phyloP scores from a whole-genome alignment of 2,113 vertebrate species.

The Tachuris rubrigastra region DNA sequence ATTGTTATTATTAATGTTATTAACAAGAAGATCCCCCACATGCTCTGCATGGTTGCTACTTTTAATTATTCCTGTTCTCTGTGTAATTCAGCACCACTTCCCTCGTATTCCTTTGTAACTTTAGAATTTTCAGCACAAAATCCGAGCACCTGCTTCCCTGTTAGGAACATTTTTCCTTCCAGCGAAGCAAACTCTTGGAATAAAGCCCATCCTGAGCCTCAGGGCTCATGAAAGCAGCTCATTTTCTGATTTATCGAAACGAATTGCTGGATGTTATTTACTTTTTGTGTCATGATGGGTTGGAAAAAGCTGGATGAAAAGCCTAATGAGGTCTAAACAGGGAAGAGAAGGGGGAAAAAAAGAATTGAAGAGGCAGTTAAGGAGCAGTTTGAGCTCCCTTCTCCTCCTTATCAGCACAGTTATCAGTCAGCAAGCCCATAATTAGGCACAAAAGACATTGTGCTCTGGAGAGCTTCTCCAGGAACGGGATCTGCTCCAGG shows the following conservation, averaged over 20 bases:
- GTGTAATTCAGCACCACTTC: neutral
- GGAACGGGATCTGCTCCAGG: neutral
- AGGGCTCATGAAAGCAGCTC: neutral
- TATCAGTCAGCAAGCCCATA: constrained; percentile 21
- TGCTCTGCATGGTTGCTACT: neutral
- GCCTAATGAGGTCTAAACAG: neutral
- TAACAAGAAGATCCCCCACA: neutral
- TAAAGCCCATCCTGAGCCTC: neutral
- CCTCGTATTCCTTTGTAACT: neutral
- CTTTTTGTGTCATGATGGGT: neutral
- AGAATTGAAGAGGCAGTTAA: constrained; percentile 30
- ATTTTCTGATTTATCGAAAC: neutral
- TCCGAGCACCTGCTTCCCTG: neutral
- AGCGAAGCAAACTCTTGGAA: neutral
- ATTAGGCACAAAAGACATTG: constrained; percentile 36
- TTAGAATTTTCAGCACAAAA: neutral
- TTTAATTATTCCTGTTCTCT: neutral
- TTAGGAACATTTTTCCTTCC: neutral
- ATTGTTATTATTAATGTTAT: neutral
- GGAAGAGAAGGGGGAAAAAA: neutral
- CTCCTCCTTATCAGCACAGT: constrained; percentile 37
- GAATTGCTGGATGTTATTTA: neutral
- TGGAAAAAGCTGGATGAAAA: constrained; percentile 1
- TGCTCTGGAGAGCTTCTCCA: neutral
- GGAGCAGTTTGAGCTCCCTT: constrained; percentile 39